Percentiles rank a stretch among this genome's conserved stretches.
Evolutionary conservation across 2,113 vertebrate species (phyloP).

Genomic region (Micromys minutus): DNA sequence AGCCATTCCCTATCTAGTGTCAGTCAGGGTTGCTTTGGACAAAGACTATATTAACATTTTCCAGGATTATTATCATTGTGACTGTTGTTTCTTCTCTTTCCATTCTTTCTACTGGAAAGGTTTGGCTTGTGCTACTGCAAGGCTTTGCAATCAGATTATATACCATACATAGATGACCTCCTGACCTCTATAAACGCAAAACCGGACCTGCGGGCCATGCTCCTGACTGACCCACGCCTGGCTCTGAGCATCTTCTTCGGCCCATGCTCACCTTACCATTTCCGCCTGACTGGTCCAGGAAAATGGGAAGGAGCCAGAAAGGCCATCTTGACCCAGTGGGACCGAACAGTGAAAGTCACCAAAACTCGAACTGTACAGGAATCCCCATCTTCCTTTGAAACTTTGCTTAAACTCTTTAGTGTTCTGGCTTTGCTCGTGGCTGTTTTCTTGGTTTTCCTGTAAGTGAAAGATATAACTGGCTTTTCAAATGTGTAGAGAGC

Average conservation of each 20-base stretch:
- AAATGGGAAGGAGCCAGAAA: conserved; percentile 90
- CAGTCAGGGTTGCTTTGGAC: background rate
- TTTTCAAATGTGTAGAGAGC: background rate
- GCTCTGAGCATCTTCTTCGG: conserved; percentile 86
- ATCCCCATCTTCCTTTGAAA: conserved; percentile 24
- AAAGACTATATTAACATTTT: background rate
- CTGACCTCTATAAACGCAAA: conserved; percentile 84
- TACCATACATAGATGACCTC: conserved; percentile 90
- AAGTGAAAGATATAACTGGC: conserved; percentile 31
- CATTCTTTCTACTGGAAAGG: conserved; percentile 79
- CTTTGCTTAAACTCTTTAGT: conserved; percentile 63
- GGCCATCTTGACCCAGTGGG: conserved; percentile 92
- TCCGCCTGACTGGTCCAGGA: conserved; percentile 88
- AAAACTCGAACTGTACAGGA: conserved; percentile 82
- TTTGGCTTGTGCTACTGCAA: conserved; percentile 89
- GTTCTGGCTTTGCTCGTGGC: conserved; percentile 81
- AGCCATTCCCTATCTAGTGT: background rate
- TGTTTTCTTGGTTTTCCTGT: conserved; percentile 76
- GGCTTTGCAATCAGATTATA: conserved; percentile 89
- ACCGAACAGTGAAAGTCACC: conserved; percentile 84
- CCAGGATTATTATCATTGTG: background rate
- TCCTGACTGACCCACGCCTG: conserved; percentile 88
- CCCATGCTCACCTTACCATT: conserved; percentile 90
- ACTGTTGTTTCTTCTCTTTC: background rate
- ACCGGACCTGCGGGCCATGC: conserved; percentile 84